A percentile compares a stretch with the other conserved stretches of the same genome.
Evolutionary conservation across 2,797 vertebrate genomes (phyloP).

Genomic region (Characodon lateralis): DNA sequence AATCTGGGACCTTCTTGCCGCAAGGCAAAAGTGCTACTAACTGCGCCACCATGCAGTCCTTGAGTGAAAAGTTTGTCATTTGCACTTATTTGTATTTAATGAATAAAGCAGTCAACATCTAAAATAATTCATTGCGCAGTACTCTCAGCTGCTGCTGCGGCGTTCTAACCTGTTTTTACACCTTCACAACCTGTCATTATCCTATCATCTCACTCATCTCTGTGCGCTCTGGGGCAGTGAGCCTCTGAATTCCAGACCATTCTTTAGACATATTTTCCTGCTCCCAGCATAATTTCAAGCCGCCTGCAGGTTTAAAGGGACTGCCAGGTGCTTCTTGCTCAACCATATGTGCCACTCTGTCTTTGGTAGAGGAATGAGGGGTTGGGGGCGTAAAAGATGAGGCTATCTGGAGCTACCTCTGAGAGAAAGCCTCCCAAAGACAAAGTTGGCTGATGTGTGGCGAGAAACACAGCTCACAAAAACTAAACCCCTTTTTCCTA

Average conservation of each 20-base stretch:
- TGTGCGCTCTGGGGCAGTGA: conserved; percentile 43
- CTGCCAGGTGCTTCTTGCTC: conserved; percentile 76
- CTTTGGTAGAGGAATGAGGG: conserved; percentile 23
- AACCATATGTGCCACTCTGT: conserved; percentile 61
- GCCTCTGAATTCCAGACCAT: conserved; percentile 65
- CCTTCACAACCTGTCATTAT: conserved; percentile 2
- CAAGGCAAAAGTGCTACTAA: too few species aligned
- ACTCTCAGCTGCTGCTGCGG: not conserved
- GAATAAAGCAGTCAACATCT: not conserved
- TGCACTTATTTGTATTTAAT: not conserved
- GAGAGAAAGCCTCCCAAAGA: conserved; percentile 64
- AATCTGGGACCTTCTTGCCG: too few species aligned
- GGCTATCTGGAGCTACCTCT: conserved; percentile 72
- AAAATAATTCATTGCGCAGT: not conserved
- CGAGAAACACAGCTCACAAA: conserved; percentile 43
- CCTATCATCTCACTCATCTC: conserved; percentile 47
- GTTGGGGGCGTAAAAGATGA: conserved; percentile 47
- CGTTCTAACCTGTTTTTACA: conserved; percentile 12
- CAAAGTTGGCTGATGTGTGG: conserved; percentile 62
- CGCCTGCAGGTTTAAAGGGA: conserved; percentile 64
- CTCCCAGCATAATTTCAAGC: conserved; percentile 68
- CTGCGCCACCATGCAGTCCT: too few species aligned
- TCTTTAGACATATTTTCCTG: conserved; percentile 70
- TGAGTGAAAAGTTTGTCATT: not conserved
- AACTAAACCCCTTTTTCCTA: conserved; percentile 42